Evolutionary conservation across 2,888 invertebrate genomes (phyloP), one percentile per base, ranked within the genome.

Genomic region (Agriotes lineatus): DNA sequence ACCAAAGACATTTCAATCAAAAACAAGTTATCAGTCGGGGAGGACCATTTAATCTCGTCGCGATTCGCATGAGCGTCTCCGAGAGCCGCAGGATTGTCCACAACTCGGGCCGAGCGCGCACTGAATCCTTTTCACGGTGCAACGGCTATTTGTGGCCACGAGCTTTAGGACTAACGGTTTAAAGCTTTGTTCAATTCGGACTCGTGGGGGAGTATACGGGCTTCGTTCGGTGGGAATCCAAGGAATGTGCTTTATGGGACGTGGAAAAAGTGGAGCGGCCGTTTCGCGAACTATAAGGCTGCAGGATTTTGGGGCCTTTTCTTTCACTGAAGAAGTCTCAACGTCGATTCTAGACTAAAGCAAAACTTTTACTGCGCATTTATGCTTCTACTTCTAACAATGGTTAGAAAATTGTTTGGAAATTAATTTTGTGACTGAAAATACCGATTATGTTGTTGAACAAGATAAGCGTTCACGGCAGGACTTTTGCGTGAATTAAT

Each of bases 131-230:
- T 25, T 19, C 30, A 50, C 25, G 18, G 25, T 42, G 63, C 33
- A 19, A 63, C 63, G 44, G 63, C 63, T 63, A 63, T 63, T 56
- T 63, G 63, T 63, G 63, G 44, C 14, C 14, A 25, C 39, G 54
- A 44, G 50, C 56, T 63, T 63, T 63, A 20, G 54, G 30, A 35
- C 52, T 63, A 63, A 63, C 63, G 63, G 63, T 63, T 61, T 44
- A 60, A 54, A 63, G 63, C 63, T 63, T 63, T 63, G 54, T 33
- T 18, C 63, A 54, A 42, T 62, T 50, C 52, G 10, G 52, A 62
- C 42, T 67, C 63, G 60, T 63, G 48, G 65, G 65, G 64, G 30
- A 22, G 22, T 20, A 22, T 22, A 16, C 14, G 18, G 18, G 33
- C n/a, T 52, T 33, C n/a, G n/a, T n/a, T 52, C 52, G 10, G 52